Conservation (phyloP, 2,797 vertebrate genomes). For the Sylvia borin region DNA sequence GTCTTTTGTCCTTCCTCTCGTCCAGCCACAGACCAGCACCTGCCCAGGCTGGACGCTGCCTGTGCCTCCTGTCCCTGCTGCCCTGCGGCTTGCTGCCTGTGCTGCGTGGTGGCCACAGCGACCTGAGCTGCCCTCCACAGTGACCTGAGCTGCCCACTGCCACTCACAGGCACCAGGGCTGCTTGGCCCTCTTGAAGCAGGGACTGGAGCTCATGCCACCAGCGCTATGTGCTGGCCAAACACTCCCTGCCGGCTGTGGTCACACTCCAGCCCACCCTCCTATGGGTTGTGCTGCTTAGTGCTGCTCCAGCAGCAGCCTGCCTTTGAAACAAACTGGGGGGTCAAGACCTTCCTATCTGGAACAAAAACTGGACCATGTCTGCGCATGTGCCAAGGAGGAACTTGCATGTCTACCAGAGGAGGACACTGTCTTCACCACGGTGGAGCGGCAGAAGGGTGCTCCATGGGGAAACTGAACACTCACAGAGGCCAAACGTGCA, state of each 20-base stretch:
- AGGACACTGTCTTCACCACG: conserved; percentile 50
- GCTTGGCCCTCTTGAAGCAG: not conserved
- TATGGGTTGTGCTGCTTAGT: not conserved
- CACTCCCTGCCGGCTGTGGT: not conserved
- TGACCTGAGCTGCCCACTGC: not conserved
- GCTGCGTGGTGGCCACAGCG: not conserved
- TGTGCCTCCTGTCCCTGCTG: not conserved
- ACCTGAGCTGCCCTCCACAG: not conserved
- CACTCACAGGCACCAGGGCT: not conserved
- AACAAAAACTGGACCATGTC: not conserved
- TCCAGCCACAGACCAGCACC: not conserved
- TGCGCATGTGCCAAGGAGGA: conserved; percentile 28
- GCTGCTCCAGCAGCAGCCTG: not conserved
- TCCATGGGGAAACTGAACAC: conserved; percentile 63
- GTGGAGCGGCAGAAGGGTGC: conserved; percentile 37
- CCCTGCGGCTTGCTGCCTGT: not conserved
- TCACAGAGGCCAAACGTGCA: conserved; percentile 65
- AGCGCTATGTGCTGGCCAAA: rapidly evolving
- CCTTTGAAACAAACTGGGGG: not conserved
- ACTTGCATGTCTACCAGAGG: conserved; percentile 28
- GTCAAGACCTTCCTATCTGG: conserved; percentile 34
- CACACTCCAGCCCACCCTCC: not conserved
- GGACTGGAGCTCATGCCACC: rapidly evolving
- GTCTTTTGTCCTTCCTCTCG: not conserved
- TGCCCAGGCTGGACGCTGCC: not conserved